Conservation (phyloP, 2,113 vertebrate species). For the Callipepla squamata region DNA sequence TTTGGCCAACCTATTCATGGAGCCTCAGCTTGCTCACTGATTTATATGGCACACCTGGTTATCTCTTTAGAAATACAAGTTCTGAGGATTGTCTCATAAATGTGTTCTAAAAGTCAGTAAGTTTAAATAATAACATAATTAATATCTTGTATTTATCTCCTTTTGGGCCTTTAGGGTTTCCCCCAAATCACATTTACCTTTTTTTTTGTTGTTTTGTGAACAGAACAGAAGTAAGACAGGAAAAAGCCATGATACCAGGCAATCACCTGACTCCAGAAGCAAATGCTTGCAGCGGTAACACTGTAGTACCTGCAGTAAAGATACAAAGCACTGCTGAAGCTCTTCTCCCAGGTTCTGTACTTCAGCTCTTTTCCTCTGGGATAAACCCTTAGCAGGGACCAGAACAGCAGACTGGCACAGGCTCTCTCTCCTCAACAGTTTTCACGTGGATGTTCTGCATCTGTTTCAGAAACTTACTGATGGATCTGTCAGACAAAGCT, state of each 20-base stretch:
- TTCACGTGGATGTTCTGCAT: background rate
- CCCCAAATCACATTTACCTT: background rate
- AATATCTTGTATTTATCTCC: background rate
- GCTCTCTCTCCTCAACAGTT: background rate
- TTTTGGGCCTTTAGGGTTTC: background rate
- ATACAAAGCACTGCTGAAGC: background rate
- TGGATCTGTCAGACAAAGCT: background rate
- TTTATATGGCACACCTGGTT: background rate
- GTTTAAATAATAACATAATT: background rate
- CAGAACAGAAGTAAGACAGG: background rate
- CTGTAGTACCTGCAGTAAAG: background rate
- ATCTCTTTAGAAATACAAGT: background rate
- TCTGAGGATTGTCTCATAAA: background rate
- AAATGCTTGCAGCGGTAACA: background rate
- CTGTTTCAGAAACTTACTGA: background rate
- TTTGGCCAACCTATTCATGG: background rate
- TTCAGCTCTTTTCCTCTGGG: background rate
- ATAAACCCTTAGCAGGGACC: background rate
- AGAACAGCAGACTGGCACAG: background rate
- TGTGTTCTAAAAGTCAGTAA: background rate
- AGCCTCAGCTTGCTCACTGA: background rate
- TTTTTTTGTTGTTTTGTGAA: background rate
- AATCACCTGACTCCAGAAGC: background rate
- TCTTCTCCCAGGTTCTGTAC: background rate
- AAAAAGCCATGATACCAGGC: background rate